Conservation (phyloP, 1,140 invertebrate species). For the Drosophila eugracilis region DNA sequence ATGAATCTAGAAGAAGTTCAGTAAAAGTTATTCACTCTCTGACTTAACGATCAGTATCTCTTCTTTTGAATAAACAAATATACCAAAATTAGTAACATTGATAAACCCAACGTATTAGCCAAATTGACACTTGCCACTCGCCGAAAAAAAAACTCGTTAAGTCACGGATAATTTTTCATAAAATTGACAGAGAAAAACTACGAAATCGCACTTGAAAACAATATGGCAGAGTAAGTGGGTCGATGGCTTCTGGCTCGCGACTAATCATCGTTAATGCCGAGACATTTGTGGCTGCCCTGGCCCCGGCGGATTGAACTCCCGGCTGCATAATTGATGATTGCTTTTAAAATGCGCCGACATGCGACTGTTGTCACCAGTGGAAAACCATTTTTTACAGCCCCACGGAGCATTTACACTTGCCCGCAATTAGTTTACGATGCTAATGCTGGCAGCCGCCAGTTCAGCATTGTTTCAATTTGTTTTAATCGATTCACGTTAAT, state of each 20-base stretch:
- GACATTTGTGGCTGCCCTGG: slow-evolving; percentile 33
- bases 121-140: not conserved
- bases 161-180: slow-evolving; percentile 25
- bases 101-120: not conserved
- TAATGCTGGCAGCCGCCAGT: slow-evolving; percentile 32
- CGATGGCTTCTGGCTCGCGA: slow-evolving; percentile 35
- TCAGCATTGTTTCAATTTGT: slow-evolving; percentile 69
- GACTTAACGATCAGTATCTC: too few relatives aligned
- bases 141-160: not conserved
- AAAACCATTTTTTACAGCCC: slow-evolving; percentile 69
- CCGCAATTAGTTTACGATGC: slow-evolving; percentile 74
- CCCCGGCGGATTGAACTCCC: slow-evolving; percentile 13
- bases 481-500: slow-evolving; percentile 81
- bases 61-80: too few relatives aligned
- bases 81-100: too few relatives aligned
- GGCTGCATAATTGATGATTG: slow-evolving; percentile 81
- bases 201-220: slow-evolving; percentile 28
- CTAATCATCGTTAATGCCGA: slow-evolving; percentile 46
- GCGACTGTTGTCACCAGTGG: slow-evolving; percentile 65
- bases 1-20: too few relatives aligned
- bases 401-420: slow-evolving; percentile 74
- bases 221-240: slow-evolving; percentile 31
- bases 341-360: slow-evolving; percentile 79
- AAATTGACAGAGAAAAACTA: slow-evolving; percentile 39
- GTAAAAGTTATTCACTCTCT: too few relatives aligned